Percentiles rank a stretch among this genome's conserved stretches.
Evolutionary conservation across 2,113 vertebrate species (phyloP).

Genomic region (Epinephelus moara): DNA sequence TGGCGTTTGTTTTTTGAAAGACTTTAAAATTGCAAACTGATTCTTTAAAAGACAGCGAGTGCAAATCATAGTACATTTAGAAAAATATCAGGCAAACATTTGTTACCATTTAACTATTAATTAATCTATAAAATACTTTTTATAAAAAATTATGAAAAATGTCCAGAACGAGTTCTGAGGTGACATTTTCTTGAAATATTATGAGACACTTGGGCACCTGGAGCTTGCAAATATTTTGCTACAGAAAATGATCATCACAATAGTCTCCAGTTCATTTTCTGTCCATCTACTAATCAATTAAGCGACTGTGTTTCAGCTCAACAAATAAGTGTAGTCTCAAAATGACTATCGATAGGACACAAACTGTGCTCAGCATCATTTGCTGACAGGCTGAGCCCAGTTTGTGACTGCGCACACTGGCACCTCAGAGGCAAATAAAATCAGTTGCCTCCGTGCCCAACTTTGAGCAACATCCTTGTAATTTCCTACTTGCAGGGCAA

Average conservation of each 20-base stretch:
- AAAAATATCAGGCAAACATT: neutral
- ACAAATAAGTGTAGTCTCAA: neutral
- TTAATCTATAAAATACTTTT: too few relatives aligned
- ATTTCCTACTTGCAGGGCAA: constrained; percentile 71
- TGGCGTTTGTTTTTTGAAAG: neutral
- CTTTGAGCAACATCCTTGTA: constrained; percentile 72
- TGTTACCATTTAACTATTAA: too few relatives aligned
- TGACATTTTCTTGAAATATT: neutral
- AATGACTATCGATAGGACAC: neutral
- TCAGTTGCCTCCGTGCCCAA: constrained; percentile 53
- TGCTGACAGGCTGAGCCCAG: neutral
- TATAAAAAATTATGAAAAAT: too few relatives aligned
- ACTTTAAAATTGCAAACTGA: neutral
- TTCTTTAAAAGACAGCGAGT: neutral
- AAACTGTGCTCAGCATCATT: constrained; percentile 12
- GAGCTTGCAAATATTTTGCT: neutral
- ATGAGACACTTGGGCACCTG: neutral
- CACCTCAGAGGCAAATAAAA: constrained; percentile 56
- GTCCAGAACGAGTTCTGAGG: too few relatives aligned
- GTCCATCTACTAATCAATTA: neutral
- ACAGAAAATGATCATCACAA: neutral
- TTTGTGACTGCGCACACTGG: constrained; percentile 29
- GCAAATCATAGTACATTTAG: neutral
- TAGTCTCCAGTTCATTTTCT: neutral
- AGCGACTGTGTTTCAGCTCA: neutral